These are phyloP conservation scores for Chrysopilus asiliformis DNA, from an alignment of 2,888 invertebrate species.

Conservation along the genomic window DNA sequence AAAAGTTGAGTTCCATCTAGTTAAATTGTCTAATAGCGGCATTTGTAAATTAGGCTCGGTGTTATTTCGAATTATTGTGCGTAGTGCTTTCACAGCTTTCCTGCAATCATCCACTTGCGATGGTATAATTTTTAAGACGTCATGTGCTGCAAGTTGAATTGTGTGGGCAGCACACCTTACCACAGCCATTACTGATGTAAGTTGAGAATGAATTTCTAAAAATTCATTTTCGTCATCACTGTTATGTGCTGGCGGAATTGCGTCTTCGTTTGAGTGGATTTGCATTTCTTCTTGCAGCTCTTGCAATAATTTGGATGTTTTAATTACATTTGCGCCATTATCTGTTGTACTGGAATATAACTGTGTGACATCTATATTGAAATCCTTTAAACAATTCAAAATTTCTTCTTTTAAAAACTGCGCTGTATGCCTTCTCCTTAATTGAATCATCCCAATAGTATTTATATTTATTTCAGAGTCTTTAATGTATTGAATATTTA, in stretches of 20 bases:
- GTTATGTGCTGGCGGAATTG: not conserved
- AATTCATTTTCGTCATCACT: conserved; percentile 1
- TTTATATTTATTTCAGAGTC: conserved; percentile 10
- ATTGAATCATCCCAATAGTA: conserved; percentile 10
- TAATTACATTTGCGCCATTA: conserved; percentile 11
- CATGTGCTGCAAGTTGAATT: conserved; percentile 8
- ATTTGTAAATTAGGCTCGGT: conserved; percentile 1
- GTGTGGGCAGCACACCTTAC: conserved; percentile 7
- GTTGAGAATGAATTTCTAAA: not conserved
- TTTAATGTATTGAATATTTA: conserved; percentile 12
- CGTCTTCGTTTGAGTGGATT: too few species aligned
- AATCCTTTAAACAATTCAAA: conserved; percentile 10
- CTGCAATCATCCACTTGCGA: conserved; percentile 8
- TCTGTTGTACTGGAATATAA: conserved; percentile 15
- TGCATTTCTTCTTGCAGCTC: too few species aligned
- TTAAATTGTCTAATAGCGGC: conserved; percentile 6
- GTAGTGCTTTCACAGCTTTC: conserved; percentile 1
- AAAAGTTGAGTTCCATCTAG: conserved; percentile 10
- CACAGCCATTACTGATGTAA: conserved; percentile 4
- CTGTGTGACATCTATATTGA: conserved; percentile 11
- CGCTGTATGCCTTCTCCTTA: conserved; percentile 9
- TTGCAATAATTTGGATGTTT: conserved; percentile 8
- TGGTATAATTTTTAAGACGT: conserved; percentile 6
- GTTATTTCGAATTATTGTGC: not conserved
- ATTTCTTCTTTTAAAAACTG: conserved; percentile 12